A percentile compares a stretch with the other conserved stretches of the same genome.
These are phyloP conservation scores for Diuraphis noxia DNA, from an alignment of 1,140 invertebrate species.

Conservation along the genomic window DNA sequence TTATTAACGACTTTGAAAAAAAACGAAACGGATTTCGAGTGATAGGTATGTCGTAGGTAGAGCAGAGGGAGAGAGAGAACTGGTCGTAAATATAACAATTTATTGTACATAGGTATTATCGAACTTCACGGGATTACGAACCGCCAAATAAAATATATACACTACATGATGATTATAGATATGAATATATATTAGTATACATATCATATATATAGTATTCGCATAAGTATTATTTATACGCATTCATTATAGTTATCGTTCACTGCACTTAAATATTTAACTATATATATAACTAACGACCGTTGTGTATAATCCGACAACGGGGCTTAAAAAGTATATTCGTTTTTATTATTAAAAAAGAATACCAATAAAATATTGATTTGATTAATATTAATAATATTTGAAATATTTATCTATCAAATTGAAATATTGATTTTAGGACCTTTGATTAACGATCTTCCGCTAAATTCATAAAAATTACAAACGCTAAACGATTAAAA, in stretches of 20 bases:
- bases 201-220: too few relatives aligned
- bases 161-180: background rate
- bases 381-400: background rate
- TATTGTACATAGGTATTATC: background rate
- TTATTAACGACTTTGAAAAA: background rate
- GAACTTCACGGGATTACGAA: background rate
- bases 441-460: background rate
- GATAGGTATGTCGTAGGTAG: background rate
- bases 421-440: background rate
- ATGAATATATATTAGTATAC: too few relatives aligned
- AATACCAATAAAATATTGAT: background rate
- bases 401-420: background rate
- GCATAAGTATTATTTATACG: too few relatives aligned
- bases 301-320: background rate
- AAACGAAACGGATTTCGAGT: background rate
- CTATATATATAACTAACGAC: too few relatives aligned
- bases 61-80: background rate
- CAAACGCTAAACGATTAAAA: background rate
- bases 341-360: background rate
- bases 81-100: slow-evolving; percentile 16
- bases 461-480: background rate
- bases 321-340: too few relatives aligned
- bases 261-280: background rate
- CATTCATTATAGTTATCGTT: background rate
- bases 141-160: background rate